Percentiles rank a stretch among this genome's conserved stretches.
These are phyloP conservation scores for Augochlorella aurata DNA, from an alignment of 2,888 invertebrate species.

Conservation along the genomic window DNA sequence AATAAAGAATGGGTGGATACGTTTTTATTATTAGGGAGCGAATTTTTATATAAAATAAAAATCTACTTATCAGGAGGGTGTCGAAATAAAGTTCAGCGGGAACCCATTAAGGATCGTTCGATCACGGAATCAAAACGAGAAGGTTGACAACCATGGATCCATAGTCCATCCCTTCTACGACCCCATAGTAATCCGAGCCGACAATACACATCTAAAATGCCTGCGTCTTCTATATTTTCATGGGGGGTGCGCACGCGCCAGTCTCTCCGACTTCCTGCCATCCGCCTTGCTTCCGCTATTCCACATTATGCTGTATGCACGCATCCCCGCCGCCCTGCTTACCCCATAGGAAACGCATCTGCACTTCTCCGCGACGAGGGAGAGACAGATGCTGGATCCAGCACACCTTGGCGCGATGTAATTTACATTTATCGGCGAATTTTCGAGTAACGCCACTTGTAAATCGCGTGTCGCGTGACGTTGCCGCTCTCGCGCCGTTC, in stretches of 20 bases:
- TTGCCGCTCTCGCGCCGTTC: not conserved
- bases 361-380: slow-evolving; percentile 49
- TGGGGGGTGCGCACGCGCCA: slow-evolving; percentile 78
- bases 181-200: slow-evolving; percentile 73
- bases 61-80: not conserved
- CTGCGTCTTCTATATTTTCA: slow-evolving; percentile 71
- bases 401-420: slow-evolving; percentile 27
- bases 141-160: slow-evolving; percentile 64
- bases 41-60: too few species aligned
- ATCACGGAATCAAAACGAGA: not conserved
- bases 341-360: slow-evolving; percentile 67
- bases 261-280: slow-evolving; percentile 81
- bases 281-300: slow-evolving; percentile 79
- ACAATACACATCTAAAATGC: slow-evolving; percentile 75
- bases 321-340: slow-evolving; percentile 59
- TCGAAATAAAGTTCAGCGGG: not conserved
- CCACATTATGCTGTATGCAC: slow-evolving; percentile 73
- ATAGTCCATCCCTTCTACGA: slow-evolving; percentile 50
- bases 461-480: not conserved
- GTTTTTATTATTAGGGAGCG: too few species aligned
- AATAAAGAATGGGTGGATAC: too few species aligned
- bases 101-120: not conserved
- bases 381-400: slow-evolving; percentile 68
- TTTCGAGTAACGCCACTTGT: slow-evolving; percentile 19
- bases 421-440: slow-evolving; percentile 12